Evolutionary conservation across 30 jellyfish, hydroid and myxozoan genomes (phyloP), one percentile per base, ranked within the genome.

Genomic region (Aurelia sp.): DNA sequence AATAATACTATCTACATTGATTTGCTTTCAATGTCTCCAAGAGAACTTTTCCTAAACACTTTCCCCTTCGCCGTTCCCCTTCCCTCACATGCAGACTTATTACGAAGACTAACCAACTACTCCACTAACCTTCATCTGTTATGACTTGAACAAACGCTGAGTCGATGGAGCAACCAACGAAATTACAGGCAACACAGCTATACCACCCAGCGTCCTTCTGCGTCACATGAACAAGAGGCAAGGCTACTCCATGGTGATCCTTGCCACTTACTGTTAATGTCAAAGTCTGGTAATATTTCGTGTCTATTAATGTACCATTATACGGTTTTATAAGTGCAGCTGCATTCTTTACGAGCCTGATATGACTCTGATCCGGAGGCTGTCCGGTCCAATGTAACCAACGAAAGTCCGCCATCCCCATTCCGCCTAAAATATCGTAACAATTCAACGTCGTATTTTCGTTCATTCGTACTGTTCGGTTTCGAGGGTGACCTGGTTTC

Each of bases 121-220:
- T 40, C 58, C 23, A 52, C 91, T 67, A 15, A 82, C 91, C 85
- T 33, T 33, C 37, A 4, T 48, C 50, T 8, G 51, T 62, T 11
- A 48, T 68, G 48, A 92, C 97, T 15, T 62, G 65, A 66, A 92
- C 35, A 33, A 53, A 81, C 50, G 91, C 91, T 13, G 89, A 79
- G 23, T 58, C 87, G 27, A 85, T 76, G n/a, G 95, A 89, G 44
- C 92, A 68, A 3, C 99, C 99, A 65, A 94, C 81, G 76, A 84
- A 93, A 71, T 94, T 94, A 84, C 97, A 90, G 0, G 85, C 97
- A 21, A 89, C 35, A 67, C 99, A 94, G 62, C 96, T 94, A 53
- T 94, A 94, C 89, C 90, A 94, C 4, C 99, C 99, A 6, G 78
- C 81, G 48, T 85, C 97, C 11, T 44, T 47, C 51, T 61, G 53